Evolutionary conservation across 1,140 invertebrate species (phyloP).

Genomic region (Ditylenchus dipsaci): DNA sequence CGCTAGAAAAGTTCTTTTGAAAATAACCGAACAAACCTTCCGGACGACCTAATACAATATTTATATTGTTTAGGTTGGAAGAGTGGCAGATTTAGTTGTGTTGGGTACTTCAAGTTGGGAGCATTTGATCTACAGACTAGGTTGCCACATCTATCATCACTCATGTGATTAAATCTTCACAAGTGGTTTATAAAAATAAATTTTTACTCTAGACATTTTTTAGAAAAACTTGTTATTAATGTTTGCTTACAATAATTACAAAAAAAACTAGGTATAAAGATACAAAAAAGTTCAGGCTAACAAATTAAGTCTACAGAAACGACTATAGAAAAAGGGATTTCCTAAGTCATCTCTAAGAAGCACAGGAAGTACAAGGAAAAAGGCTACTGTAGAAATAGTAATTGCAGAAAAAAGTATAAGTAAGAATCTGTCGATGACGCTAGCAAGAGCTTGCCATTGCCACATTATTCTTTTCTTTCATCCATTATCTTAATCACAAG

Average conservation of each 20-base stretch:
- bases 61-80: conserved; percentile 29
- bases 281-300: too few relatives aligned
- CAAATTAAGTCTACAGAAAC: too few relatives aligned
- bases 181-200: conserved; percentile 42
- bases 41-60: too few relatives aligned
- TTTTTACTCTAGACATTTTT: too few relatives aligned
- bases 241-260: too few relatives aligned
- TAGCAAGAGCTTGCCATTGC: conserved; percentile 74
- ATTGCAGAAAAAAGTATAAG: conserved; percentile 65
- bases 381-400: conserved; percentile 48
- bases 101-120: conserved; percentile 63
- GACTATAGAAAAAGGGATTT: background rate
- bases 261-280: too few relatives aligned
- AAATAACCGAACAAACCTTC: too few relatives aligned
- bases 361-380: conserved; percentile 48
- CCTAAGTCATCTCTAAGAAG: conserved; percentile 20
- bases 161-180: conserved; percentile 62
- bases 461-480: conserved; percentile 67
- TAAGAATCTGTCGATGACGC: conserved; percentile 68
- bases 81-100: conserved; percentile 50
- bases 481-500: conserved; percentile 65
- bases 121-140: conserved; percentile 68
- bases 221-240: too few relatives aligned
- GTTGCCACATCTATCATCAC: conserved; percentile 63
- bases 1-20: too few relatives aligned